A percentile compares a stretch with the other conserved stretches of the same genome.
Conservation (phyloP, 64 coral and sea anemone genomes). For the Hydrozoanthus tunicans region DNA sequence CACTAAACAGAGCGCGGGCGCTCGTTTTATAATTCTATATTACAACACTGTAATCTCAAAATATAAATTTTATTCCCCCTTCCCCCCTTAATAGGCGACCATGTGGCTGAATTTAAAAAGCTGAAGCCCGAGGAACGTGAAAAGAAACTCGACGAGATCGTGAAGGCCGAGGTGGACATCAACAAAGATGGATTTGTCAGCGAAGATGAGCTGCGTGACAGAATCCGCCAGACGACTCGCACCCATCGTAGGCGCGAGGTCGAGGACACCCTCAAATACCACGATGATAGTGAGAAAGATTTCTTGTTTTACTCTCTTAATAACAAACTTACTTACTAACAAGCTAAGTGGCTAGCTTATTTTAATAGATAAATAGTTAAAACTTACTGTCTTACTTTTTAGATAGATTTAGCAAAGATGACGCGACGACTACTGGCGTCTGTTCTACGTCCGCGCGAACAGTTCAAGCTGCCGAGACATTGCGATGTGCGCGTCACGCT, state of each 20-base stretch:
- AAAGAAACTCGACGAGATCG: constrained; percentile 69
- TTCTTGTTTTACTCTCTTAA: neutral
- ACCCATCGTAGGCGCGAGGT: constrained; percentile 77
- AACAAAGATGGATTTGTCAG: constrained; percentile 86
- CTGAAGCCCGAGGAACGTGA: constrained; percentile 66
- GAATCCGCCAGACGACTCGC: constrained; percentile 72
- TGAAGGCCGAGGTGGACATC: constrained; percentile 71
- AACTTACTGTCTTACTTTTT: no score
- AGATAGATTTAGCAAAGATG: no score
- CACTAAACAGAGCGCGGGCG: no score
- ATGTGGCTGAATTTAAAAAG: constrained; percentile 76
- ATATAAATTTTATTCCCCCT: neutral
- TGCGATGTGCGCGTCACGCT: no score
- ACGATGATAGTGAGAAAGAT: constrained; percentile 76
- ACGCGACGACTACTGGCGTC: no score
- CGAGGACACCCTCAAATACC: constrained; percentile 70
- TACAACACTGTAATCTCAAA: neutral
- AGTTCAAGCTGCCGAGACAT: no score
- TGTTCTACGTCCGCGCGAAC: no score
- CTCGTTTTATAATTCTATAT: no score
- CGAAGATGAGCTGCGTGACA: constrained; percentile 76
- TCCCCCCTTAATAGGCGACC: constrained; percentile 58
- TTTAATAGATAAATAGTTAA: no score
- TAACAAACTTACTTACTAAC: no score
- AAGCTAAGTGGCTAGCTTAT: no score